Evolutionary conservation across 35 echinoderm and acorn worm genomes (phyloP), one percentile per base, ranked within the genome.

Genomic region (Ophioderma brevispina): DNA sequence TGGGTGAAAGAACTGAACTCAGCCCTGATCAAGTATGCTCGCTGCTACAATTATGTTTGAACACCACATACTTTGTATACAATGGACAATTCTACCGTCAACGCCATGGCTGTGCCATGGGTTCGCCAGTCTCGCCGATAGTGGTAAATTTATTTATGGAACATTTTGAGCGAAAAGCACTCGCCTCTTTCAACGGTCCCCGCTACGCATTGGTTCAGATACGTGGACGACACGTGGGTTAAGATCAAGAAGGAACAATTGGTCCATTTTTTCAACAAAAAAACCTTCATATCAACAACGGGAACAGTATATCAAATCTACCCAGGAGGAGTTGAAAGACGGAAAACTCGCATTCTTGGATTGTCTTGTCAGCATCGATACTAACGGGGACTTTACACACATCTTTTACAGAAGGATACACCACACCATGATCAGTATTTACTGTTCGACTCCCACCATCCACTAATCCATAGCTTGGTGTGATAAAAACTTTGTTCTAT

Each of bases 31-130:
- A 87, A 75, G 59, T 87, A 1, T 76, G 23, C 64, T 36, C 50
- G 35, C 36, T 87, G 18, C 31, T 76, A 28, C 40, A 87, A 70
- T 38, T 87, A 23, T 76, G 85, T 35, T 59, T 87, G 1, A 76
- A 87, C 31, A 76, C 85, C 55, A 75, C 85, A 6, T 87, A 87
- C 36, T 87, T 76, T 37, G 55, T 87, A 36, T 87, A 87, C 35
- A 37, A 87, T 87, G 36, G 52, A 52, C 46, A 52, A 21, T 52
- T 52, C 21, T 52, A 52, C 46, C 46, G 46, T 52, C 46, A 52
- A 21, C 46, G 46, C 46, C 46, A 52, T 52, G 46, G 46, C 46
- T 52, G 46, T 52, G 46, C n/a, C n/a, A n/a, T n/a, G n/a, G n/a
- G n/a, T n/a, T n/a, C n/a, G n/a, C n/a, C n/a, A n/a, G n/a, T n/a